phyloP scores from a whole-genome alignment of 2,113 vertebrate species.

The Chloebia gouldiae region DNA sequence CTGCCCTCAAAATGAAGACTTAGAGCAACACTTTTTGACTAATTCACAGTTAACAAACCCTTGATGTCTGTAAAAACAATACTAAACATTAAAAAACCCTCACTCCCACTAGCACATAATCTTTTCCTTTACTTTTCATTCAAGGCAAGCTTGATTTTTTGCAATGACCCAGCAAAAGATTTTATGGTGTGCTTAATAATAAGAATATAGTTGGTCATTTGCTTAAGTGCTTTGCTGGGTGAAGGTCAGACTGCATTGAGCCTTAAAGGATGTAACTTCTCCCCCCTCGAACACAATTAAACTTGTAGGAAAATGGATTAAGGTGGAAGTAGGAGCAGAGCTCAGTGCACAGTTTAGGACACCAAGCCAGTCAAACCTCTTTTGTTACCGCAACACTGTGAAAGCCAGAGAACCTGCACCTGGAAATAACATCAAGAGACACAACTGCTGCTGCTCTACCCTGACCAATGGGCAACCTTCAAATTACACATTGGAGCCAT shows the following conservation, averaged over 20 bases:
- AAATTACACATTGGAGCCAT: not conserved
- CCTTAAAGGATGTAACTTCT: not conserved
- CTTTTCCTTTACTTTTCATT: not conserved
- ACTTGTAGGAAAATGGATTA: not conserved
- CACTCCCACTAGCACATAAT: not conserved
- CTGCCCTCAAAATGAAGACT: not conserved
- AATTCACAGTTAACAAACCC: not conserved
- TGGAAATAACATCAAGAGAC: not conserved
- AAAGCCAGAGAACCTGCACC: not conserved
- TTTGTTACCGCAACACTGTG: not conserved
- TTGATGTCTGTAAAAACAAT: not conserved
- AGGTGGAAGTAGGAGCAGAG: not conserved
- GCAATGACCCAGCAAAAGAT: not conserved
- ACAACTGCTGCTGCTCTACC: not conserved
- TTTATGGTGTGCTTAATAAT: not conserved
- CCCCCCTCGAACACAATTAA: not conserved
- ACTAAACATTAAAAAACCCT: not conserved
- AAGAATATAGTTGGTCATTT: conserved; percentile 15
- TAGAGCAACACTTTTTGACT: not conserved
- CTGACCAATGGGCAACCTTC: not conserved
- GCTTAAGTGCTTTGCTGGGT: conserved; percentile 10
- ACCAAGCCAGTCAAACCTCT: not conserved
- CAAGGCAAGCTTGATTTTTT: not conserved
- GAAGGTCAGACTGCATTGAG: not conserved
- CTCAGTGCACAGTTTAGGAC: not conserved